Evolutionary conservation across 1,140 invertebrate genomes (phyloP).

Genomic region (Temnothorax longispinosus): DNA sequence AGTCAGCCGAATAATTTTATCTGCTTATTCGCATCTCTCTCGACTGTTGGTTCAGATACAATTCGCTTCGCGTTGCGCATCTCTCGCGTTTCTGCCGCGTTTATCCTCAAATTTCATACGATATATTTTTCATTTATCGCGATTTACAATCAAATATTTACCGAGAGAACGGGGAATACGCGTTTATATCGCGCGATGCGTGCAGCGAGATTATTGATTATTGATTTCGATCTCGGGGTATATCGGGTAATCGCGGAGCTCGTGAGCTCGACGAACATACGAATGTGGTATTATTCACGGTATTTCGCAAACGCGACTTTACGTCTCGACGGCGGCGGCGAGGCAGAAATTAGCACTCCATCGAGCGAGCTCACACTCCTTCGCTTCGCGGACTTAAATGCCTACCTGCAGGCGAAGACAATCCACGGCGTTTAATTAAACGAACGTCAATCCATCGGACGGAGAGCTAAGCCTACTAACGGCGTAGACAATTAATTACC

Average conservation of each 20-base stretch:
- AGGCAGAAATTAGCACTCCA: constrained; percentile 13
- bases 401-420: constrained; percentile 4
- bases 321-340: background rate
- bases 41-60: background rate
- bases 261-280: background rate
- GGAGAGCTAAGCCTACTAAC: background rate
- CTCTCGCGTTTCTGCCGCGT: background rate
- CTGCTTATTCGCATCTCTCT: constrained; percentile 20
- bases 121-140: background rate
- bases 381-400: background rate
- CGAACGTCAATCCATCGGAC: constrained; percentile 36
- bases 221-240: background rate
- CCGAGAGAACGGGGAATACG: background rate
- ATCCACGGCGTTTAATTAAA: constrained; percentile 45
- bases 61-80: background rate
- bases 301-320: constrained; percentile 14
- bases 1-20: constrained; percentile 20
- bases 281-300: background rate
- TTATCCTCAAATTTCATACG: background rate
- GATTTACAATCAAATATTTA: background rate
- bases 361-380: background rate
- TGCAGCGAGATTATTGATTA: background rate
- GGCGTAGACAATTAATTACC: constrained; percentile 36
- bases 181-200: background rate
- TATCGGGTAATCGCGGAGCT: background rate